phyloP scores from a whole-genome alignment of 2,888 invertebrate genomes.

The Capitulum mitella region DNA sequence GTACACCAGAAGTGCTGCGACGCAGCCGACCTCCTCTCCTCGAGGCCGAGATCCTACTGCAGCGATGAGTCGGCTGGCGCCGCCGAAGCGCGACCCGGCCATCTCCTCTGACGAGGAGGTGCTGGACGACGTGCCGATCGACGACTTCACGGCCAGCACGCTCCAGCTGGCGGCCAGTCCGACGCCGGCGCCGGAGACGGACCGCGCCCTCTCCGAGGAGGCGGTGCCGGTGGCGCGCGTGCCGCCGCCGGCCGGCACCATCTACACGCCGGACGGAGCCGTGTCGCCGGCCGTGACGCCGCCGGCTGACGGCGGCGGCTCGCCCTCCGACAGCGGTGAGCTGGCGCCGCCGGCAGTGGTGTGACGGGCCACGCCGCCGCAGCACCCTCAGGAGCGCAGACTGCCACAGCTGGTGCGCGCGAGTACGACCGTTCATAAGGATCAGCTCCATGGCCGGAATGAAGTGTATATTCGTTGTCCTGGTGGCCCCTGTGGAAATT shows the following conservation, averaged over 20 bases:
- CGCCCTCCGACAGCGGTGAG: background rate
- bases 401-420: no score
- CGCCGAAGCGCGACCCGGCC: background rate
- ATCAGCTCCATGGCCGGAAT: no score
- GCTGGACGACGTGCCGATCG: slow-evolving; percentile 23
- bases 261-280: background rate
- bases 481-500: no score
- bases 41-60: no score
- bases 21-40: no score
- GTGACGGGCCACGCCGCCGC: no score
- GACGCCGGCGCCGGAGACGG: background rate
- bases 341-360: no score
- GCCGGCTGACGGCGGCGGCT: background rate
- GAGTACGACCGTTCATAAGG: no score
- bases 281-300: background rate
- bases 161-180: slow-evolving; percentile 20
- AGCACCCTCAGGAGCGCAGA: no score
- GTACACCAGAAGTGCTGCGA: no score
- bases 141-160: slow-evolving; percentile 4
- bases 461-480: no score
- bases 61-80: background rate
- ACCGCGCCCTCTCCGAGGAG: background rate
- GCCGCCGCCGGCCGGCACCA: background rate
- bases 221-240: slow-evolving; percentile 6
- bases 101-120: slow-evolving; percentile 3